Base-by-base conservation (phyloP, 1,140 invertebrate species). In the Euglossa dilemma region DNA sequence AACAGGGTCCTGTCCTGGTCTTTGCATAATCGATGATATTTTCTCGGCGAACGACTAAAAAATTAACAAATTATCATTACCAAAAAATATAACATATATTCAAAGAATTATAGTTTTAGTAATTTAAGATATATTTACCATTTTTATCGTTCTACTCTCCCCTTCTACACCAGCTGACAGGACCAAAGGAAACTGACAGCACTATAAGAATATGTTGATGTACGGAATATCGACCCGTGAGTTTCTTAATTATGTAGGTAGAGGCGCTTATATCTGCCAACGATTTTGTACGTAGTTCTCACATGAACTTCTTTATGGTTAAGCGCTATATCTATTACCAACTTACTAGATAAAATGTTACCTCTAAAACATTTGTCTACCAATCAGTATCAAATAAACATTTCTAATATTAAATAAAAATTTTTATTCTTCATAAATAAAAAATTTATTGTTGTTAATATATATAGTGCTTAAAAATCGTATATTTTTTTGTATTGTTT, bases 11-110 rank as follows among this genome's bases (percentile, higher is more conserved):
- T 97, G 96, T 84, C 97, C 97, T 73, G 97, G 97, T 86, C 96
- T 95, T 81, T 96, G 95, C 96, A 97, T 96, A 80, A 97, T 95
- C 87, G 96, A 95, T 67, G 96, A 95, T 89, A 97, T 95, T 95
- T 97, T 97, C 90, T 97, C 97, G 82, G 96, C 95, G 89, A 97
- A 95, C 89, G 97, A 97, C 97, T 97, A 93, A 80, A 95, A 90
- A 83, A 69, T 70, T 67, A 76, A 71, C 25, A 54, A 36, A 57
- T 23, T 45, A 76, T 80, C 36, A 73, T 47, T 45, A 20, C 18
- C 5, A 45, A 28, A 25, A n/a, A 36, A 11, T 12, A n/a, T 1
- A n/a, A 28, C 25, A 47, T 12, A 7, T 43, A 2, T 28, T 6
- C 12, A 47, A 25, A 4, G 43, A 4, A n/a, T 63, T 28, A 0